Evolutionary conservation across 2,888 invertebrate species (phyloP).

Genomic region (Pasiphila rectangulata): DNA sequence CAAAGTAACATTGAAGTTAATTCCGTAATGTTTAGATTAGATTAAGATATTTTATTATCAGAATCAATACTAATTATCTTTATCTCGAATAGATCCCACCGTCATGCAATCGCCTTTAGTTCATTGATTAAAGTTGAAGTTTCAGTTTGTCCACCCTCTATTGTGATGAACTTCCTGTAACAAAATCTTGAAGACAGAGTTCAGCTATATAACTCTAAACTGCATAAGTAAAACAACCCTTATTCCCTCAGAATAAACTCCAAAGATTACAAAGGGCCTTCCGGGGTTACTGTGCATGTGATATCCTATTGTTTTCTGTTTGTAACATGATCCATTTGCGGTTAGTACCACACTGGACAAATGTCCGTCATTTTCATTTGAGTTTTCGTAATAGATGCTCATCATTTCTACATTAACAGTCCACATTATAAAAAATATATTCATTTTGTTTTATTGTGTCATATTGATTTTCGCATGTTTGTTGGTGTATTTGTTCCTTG

Average conservation of each 20-base stretch:
- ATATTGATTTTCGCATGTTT: neutral
- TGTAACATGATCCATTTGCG: constrained; percentile 44
- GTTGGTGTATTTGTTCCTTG: constrained; percentile 5
- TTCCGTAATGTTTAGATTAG: neutral
- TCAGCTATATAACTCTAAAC: constrained; percentile 10
- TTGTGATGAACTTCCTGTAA: constrained; percentile 26
- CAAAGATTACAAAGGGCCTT: constrained; percentile 21
- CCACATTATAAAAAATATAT: neutral
- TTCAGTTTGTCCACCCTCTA: constrained; percentile 2
- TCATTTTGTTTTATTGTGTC: neutral
- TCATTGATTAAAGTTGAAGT: too few species aligned
- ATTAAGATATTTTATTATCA: too few species aligned
- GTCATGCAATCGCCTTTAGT: too few species aligned
- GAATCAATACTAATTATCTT: too few species aligned
- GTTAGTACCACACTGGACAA: constrained; percentile 37
- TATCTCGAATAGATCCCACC: too few species aligned
- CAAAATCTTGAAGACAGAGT: constrained; percentile 25
- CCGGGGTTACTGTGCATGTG: constrained; percentile 31
- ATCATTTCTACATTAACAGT: constrained; percentile 34
- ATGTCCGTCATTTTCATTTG: constrained; percentile 47
- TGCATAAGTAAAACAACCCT: constrained; percentile 12
- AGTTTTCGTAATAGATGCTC: constrained; percentile 41
- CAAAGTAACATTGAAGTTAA: constrained; percentile 1
- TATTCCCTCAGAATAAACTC: constrained; percentile 16
- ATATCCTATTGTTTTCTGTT: constrained; percentile 33